These are phyloP conservation scores for Dendrophyllia cribrosa DNA, from an alignment of 64 coral and sea anemone species.

Conservation along the genomic window DNA sequence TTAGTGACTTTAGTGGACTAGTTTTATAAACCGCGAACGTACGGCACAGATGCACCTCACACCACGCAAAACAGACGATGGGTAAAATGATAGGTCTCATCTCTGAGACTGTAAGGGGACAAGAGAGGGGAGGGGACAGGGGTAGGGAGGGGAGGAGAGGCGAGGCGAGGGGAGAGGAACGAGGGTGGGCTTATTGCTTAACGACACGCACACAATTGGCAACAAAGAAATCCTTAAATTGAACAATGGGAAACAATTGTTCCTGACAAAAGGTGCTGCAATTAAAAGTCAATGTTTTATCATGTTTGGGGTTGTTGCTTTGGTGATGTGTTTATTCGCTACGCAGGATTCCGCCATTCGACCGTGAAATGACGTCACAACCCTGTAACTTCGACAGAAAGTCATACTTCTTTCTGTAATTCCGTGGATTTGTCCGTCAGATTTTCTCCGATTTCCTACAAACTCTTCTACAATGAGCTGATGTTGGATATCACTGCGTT, in stretches of 20 bases:
- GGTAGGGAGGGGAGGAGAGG: too few species aligned
- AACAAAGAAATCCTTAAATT: neutral
- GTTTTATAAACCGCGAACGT: too few species aligned
- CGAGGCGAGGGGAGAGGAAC: too few species aligned
- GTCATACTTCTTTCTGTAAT: neutral
- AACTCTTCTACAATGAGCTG: neutral
- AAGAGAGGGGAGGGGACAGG: too few species aligned
- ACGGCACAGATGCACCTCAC: too few species aligned
- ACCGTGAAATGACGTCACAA: constrained; percentile 24
- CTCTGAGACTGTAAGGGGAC: too few species aligned
- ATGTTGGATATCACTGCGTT: neutral
- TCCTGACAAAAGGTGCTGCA: neutral
- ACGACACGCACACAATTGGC: neutral
- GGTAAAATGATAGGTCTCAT: too few species aligned
- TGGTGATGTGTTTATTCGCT: constrained; percentile 42
- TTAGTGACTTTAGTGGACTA: too few species aligned
- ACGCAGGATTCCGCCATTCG: constrained; percentile 17
- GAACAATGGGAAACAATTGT: neutral
- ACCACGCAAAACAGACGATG: too few species aligned
- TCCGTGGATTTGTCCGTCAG: neutral
- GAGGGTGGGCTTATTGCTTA: too few species aligned
- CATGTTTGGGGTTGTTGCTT: neutral
- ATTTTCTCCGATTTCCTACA: neutral
- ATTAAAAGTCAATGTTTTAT: neutral
- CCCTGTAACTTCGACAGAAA: neutral